A percentile compares a stretch with the other conserved stretches of the same genome.
Evolutionary conservation across 2,113 vertebrate genomes (phyloP).

Genomic region (Menidia beryllina): DNA sequence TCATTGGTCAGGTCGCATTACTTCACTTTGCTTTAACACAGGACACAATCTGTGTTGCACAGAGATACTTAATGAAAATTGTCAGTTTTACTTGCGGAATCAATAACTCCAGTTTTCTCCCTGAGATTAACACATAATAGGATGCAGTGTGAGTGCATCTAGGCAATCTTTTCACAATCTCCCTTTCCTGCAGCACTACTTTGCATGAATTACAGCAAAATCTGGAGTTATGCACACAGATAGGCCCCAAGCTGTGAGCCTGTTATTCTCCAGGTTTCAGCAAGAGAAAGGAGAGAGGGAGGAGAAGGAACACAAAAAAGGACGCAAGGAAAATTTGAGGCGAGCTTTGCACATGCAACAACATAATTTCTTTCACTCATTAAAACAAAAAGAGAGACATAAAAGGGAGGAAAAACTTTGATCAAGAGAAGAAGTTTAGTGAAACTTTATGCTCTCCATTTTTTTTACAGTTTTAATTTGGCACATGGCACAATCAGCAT

Average conservation of each 20-base stretch:
- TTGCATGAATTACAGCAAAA: slow-evolving; percentile 78
- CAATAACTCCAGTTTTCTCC: slow-evolving; percentile 62
- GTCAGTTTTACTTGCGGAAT: slow-evolving; percentile 70
- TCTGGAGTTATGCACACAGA: slow-evolving; percentile 69
- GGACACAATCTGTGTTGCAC: slow-evolving; percentile 34
- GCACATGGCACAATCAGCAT: slow-evolving; percentile 89
- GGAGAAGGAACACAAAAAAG: slow-evolving; percentile 14
- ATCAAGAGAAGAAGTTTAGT: slow-evolving; percentile 72
- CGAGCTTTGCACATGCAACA: slow-evolving; percentile 54
- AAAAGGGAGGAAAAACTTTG: slow-evolving; percentile 63
- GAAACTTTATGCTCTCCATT: slow-evolving; percentile 81
- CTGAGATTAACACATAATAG: slow-evolving; percentile 67
- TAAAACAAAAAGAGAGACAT: slow-evolving; percentile 61
- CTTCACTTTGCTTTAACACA: neutral
- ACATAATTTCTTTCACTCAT: slow-evolving; percentile 54
- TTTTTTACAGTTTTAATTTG: slow-evolving; percentile 87
- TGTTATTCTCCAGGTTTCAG: slow-evolving; percentile 73
- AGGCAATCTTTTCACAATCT: slow-evolving; percentile 70
- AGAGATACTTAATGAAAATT: slow-evolving; percentile 58
- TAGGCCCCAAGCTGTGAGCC: slow-evolving; percentile 75
- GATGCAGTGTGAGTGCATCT: slow-evolving; percentile 68
- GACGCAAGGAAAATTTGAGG: slow-evolving; percentile 56
- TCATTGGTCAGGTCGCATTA: slow-evolving; percentile 42
- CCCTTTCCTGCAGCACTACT: slow-evolving; percentile 63
- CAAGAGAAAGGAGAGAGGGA: slow-evolving; percentile 38